Evolutionary conservation across 1,140 invertebrate genomes (phyloP).

Genomic region (Leptonema lineaticorne): DNA sequence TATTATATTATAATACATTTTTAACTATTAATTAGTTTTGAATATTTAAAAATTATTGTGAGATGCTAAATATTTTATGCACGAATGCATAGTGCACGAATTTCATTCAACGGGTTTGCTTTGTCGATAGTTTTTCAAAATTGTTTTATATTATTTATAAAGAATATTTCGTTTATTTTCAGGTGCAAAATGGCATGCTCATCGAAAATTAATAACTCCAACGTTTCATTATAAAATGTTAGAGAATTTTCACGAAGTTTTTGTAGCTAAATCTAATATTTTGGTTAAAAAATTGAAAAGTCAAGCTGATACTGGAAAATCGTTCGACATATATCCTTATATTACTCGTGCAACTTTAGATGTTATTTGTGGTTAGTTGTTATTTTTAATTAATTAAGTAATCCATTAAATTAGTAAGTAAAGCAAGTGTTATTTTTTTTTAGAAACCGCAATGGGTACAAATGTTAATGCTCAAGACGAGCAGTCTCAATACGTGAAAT

Average conservation of each 20-base stretch:
- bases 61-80: too few relatives aligned
- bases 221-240: constrained; percentile 77
- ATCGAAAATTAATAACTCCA: constrained; percentile 72
- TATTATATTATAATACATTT: too few relatives aligned
- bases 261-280: constrained; percentile 48
- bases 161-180: constrained; percentile 21
- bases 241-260: constrained; percentile 66
- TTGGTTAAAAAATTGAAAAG: constrained; percentile 64
- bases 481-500: constrained; percentile 26
- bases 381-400: neutral
- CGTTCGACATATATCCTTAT: constrained; percentile 62
- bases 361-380: constrained; percentile 63
- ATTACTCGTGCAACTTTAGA: constrained; percentile 68
- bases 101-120: too few relatives aligned
- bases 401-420: neutral
- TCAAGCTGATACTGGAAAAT: constrained; percentile 60
- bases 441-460: constrained; percentile 41
- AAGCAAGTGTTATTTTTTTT: constrained; percentile 14
- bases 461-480: constrained; percentile 36
- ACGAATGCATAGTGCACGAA: too few relatives aligned
- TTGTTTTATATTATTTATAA: neutral
- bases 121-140: too few relatives aligned
- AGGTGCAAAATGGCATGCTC: constrained; percentile 61
- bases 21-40: too few relatives aligned
- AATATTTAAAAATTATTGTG: too few relatives aligned